Conservation (phyloP, 2,888 invertebrate species). For the Apodemia zela region DNA sequence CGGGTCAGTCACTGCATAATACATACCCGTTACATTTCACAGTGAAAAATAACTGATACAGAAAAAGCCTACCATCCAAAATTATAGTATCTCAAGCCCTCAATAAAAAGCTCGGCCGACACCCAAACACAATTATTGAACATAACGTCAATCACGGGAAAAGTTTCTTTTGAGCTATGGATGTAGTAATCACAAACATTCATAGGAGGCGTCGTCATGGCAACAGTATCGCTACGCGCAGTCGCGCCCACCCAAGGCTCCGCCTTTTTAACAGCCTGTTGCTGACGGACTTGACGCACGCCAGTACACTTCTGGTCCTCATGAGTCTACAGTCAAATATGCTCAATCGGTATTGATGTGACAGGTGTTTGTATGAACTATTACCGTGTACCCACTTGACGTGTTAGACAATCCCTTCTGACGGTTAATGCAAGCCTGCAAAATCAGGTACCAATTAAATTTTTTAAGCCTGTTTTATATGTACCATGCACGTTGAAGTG, state of each 20-base stretch:
- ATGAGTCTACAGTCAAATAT: slow-evolving; percentile 49
- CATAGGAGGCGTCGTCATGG: slow-evolving; percentile 70
- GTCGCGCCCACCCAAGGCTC: slow-evolving; percentile 52
- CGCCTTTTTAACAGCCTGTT: slow-evolving; percentile 73
- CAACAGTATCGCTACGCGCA: slow-evolving; percentile 63
- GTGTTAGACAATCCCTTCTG: slow-evolving; percentile 40
- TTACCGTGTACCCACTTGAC: slow-evolving; percentile 39
- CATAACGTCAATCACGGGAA: slow-evolving; percentile 53
- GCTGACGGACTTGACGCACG: slow-evolving; percentile 57
- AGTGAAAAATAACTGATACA: not conserved
- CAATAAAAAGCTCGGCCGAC: slow-evolving; percentile 27
- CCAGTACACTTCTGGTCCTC: slow-evolving; percentile 56
- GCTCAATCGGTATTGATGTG: slow-evolving; percentile 25
- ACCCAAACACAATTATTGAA: slow-evolving; percentile 50
- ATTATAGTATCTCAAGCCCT: slow-evolving; percentile 16
- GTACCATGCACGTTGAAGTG: not conserved
- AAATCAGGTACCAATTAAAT: slow-evolving; percentile 53
- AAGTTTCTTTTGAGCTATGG: slow-evolving; percentile 51
- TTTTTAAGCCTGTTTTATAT: slow-evolving; percentile 23
- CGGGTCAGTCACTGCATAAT: not conserved
- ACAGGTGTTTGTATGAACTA: slow-evolving; percentile 34
- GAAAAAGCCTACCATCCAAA: not conserved
- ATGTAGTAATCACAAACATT: slow-evolving; percentile 67
- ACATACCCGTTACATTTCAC: not conserved
- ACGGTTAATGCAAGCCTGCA: slow-evolving; percentile 54